Conservation (phyloP, 2,888 invertebrate genomes). For the Sarcophaga caerulescens region DNA sequence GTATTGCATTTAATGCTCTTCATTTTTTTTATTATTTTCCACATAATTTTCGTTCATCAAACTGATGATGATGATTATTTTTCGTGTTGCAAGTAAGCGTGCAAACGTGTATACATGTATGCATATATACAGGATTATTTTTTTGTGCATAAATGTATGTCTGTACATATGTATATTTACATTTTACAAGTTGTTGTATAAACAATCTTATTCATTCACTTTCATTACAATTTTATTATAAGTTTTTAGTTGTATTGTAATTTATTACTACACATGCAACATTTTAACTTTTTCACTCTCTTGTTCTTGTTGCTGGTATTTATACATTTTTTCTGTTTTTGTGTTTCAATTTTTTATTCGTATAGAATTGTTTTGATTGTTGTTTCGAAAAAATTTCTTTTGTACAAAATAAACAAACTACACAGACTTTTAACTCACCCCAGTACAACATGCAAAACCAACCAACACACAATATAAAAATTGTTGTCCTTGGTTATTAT, state of each 20-base stretch:
- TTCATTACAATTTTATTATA: conserved; percentile 31
- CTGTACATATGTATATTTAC: not conserved
- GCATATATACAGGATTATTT: not conserved
- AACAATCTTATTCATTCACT: conserved; percentile 46
- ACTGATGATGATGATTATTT: conserved; percentile 34
- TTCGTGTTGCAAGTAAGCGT: not conserved
- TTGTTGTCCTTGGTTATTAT: conserved; percentile 65
- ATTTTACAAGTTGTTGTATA: conserved; percentile 25
- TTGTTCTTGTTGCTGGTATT: not conserved
- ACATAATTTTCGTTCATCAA: conserved; percentile 31
- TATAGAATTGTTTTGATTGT: conserved; percentile 75
- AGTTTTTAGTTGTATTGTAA: conserved; percentile 63
- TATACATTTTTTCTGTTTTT: not conserved
- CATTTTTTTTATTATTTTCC: not conserved
- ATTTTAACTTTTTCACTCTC: conserved; percentile 71
- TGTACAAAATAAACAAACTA: conserved; percentile 44
- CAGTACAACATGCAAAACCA: conserved; percentile 1
- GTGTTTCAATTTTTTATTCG: conserved; percentile 20
- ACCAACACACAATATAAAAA: conserved; percentile 15
- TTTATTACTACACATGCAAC: conserved; percentile 78
- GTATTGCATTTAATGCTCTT: not conserved
- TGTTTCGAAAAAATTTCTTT: conserved; percentile 72
- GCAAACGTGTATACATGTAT: not conserved
- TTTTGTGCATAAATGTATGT: not conserved
- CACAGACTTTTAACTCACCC: conserved; percentile 7